A percentile compares a stretch with the other conserved stretches of the same genome.
phyloP scores from a whole-genome alignment of 2,797 vertebrate species.

The Podargus strigoides region DNA sequence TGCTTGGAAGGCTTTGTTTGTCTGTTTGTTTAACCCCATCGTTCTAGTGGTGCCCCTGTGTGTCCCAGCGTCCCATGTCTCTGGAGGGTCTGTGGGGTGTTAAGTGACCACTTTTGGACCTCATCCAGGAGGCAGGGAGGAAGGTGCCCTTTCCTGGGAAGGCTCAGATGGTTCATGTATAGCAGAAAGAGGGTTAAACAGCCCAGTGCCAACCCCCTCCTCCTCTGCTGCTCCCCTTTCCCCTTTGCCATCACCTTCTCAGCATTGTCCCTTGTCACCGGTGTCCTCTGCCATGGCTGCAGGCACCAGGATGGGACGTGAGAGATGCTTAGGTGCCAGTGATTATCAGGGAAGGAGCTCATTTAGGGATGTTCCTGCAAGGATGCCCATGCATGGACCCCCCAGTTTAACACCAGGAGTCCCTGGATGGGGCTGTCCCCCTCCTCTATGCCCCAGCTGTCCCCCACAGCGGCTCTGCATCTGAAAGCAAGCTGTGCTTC shows the following conservation, averaged over 20 bases:
- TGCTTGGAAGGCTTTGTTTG: background rate
- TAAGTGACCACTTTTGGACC: background rate
- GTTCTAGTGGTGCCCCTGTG: background rate
- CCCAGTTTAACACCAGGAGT: background rate
- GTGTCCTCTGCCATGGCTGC: background rate
- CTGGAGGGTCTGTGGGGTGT: background rate
- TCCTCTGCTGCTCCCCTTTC: background rate
- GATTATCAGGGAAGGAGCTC: background rate
- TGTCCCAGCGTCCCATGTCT: fast-evolving
- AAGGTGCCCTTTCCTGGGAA: background rate
- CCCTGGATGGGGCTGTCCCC: background rate
- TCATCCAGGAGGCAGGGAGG: background rate
- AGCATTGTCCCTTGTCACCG: fast-evolving
- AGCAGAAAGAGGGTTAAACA: background rate
- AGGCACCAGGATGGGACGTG: fast-evolving
- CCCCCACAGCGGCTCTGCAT: fast-evolving
- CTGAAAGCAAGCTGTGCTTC: background rate
- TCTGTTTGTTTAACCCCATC: conserved; percentile 30
- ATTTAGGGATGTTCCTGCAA: background rate
- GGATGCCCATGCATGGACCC: fast-evolving
- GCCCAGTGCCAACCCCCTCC: background rate
- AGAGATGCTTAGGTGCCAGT: background rate
- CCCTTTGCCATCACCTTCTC: background rate
- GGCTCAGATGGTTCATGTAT: background rate
- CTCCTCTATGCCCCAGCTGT: fast-evolving